Evolutionary conservation across 2,888 invertebrate species (phyloP), one percentile per base, ranked within the genome.

Genomic region (Caenorhabditis afra): DNA sequence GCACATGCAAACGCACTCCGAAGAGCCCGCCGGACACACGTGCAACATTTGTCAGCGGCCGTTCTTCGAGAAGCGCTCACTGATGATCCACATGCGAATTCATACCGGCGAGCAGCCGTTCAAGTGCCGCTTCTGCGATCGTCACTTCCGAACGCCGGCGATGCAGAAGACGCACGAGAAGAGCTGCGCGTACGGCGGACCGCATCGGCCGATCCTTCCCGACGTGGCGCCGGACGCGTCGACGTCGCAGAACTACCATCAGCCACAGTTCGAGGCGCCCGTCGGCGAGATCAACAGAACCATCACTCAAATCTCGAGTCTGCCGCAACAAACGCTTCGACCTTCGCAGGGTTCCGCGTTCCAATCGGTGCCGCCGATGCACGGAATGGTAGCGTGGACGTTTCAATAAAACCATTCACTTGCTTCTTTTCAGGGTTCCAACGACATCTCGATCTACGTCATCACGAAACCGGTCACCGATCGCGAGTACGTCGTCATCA

Each of bases 61-160:
- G 20, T 82, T 79, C 53, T 81, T 49, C 52, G 70, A 62, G 39
- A 73, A 73, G 53, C 77, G 67, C 35, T 55, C 82, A 8, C 66
- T 84, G 35, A 44, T 67, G 10, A 62, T 77, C 8, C 84, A 84
- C 59, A 68, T 84, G 57, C 47, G 82, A 14, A 71, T 77, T 12
- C 84, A 84, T 37, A 75, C 84, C 0, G 82, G 82, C 20, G 84
- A 82, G 41, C 64, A 50, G 47, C 79, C 79, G 11, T 44, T 53
- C 41, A 79, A 79, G 50, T 74, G 79, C n/a, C 52, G 55, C 23
- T 68, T 52, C 16, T 73, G 73, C 41, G 74, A 79, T 65, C 37
- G 35, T 20, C 64, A 65, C 39, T 79, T 73, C 59, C 58, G 74
- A 74, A 74, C 74, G 0, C 29, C 58, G 11, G 22, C 65, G 0